These are phyloP conservation scores for Scartelaos histophorus DNA, from an alignment of 2,113 vertebrate species.

Conservation along the genomic window DNA sequence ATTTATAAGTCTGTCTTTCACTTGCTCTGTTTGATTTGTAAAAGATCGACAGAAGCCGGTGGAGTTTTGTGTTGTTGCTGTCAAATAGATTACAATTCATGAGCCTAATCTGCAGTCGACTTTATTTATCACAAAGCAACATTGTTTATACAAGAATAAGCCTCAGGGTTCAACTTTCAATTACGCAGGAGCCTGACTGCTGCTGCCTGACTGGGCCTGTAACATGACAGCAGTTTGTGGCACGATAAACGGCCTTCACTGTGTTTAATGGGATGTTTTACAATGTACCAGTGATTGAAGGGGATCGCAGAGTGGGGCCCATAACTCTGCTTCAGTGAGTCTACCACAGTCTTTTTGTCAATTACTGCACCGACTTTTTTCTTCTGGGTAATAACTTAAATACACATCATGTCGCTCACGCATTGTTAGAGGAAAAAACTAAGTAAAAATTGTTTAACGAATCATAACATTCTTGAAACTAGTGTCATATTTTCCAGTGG, in stretches of 20 bases:
- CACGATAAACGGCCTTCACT: conserved; percentile 6
- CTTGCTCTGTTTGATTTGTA: conserved; percentile 42
- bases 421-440: neutral
- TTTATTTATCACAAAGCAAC: conserved; percentile 46
- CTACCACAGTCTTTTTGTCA: neutral
- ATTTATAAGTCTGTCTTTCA: conserved; percentile 30
- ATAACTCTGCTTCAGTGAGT: neutral
- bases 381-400: neutral
- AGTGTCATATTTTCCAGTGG: neutral
- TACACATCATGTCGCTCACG: neutral
- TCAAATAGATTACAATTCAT: conserved; percentile 66
- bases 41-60: conserved; percentile 13
- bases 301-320: neutral
- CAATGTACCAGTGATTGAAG: conserved; percentile 9
- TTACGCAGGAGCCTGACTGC: conserved; percentile 35
- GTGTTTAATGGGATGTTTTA: conserved; percentile 10
- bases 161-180: conserved; percentile 48
- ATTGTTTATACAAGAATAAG: conserved; percentile 48
- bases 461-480: neutral
- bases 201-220: conserved; percentile 29
- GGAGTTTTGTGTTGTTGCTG: conserved; percentile 45
- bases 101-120: conserved; percentile 49
- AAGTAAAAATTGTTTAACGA: neutral
- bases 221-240: conserved; percentile 7
- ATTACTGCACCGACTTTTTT: neutral